Percentiles rank a stretch among this genome's conserved stretches.
phyloP scores from a whole-genome alignment of 2,888 invertebrate species.

The Poecilobothrus nobilitatus region DNA sequence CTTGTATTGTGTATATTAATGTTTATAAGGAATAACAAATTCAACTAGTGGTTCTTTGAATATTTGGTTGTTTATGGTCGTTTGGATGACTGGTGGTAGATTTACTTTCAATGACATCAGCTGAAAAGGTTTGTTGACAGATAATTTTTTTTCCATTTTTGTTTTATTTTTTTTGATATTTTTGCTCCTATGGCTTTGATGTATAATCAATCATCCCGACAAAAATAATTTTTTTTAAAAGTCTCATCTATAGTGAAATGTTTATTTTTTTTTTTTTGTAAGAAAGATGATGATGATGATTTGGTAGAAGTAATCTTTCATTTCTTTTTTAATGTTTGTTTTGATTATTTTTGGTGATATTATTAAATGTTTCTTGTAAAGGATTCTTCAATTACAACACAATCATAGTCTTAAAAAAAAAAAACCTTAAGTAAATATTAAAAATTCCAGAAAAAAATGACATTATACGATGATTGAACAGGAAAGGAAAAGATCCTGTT shows the following conservation, averaged over 20 bases:
- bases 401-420: not conserved
- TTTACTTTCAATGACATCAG: slow-evolving; percentile 10
- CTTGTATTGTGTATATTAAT: no score
- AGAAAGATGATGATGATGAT: not conserved
- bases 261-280: not conserved
- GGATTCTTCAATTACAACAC: no score
- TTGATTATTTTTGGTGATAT: not conserved
- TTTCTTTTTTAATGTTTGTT: not conserved
- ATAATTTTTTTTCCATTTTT: not conserved
- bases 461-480: not conserved
- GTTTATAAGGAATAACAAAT: no score
- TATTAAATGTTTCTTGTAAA: not conserved
- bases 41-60: no score
- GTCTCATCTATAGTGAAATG: not conserved
- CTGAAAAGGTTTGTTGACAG: slow-evolving; percentile 11
- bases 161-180: not conserved
- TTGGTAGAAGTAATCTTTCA: not conserved
- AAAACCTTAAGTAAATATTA: not conserved
- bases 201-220: not conserved
- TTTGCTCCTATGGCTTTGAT: not conserved
- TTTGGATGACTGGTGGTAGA: not conserved
- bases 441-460: not conserved
- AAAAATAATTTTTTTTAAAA: no score
- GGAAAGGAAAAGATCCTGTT: not conserved
- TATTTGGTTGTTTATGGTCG: no score